phyloP scores from a whole-genome alignment of 2,888 invertebrate species.

The Cryptocephalus primarius region DNA sequence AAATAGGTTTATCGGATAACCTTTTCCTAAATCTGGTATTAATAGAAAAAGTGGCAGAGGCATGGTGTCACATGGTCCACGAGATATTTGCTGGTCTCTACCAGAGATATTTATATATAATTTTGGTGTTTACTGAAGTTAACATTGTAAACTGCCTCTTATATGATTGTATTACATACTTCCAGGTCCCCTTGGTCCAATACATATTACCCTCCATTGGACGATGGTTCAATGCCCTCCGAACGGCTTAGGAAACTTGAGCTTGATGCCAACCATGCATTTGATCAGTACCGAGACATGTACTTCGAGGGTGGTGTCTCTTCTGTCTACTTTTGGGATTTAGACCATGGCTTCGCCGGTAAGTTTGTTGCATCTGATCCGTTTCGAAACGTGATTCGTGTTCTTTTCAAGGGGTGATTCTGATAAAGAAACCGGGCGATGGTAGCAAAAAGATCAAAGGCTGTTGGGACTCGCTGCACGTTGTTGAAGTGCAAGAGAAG shows the following conservation, averaged over 20 bases:
- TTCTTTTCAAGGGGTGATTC: slow-evolving; percentile 68
- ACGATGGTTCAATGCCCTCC: slow-evolving; percentile 98
- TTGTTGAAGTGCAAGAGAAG: slow-evolving; percentile 97
- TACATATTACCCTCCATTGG: slow-evolving; percentile 92
- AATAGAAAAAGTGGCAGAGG: too few species aligned
- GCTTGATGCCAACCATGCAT: slow-evolving; percentile 96
- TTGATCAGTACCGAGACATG: slow-evolving; percentile 97
- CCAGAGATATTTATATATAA: too few species aligned
- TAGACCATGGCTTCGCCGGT: slow-evolving; percentile 96
- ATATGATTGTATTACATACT: neutral
- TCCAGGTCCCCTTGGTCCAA: slow-evolving; percentile 95
- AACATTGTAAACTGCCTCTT: too few species aligned
- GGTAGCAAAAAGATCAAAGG: slow-evolving; percentile 98
- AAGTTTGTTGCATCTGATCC: slow-evolving; percentile 3
- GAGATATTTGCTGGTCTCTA: too few species aligned
- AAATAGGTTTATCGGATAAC: too few species aligned
- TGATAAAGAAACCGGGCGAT: slow-evolving; percentile 98
- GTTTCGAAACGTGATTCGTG: neutral
- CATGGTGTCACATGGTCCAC: neutral
- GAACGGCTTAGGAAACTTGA: slow-evolving; percentile 91
- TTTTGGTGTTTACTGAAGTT: too few species aligned
- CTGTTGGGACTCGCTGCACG: slow-evolving; percentile 99
- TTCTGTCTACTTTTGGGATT: slow-evolving; percentile 98
- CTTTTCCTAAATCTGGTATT: too few species aligned
- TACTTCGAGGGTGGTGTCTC: slow-evolving; percentile 99